A percentile compares a stretch with the other conserved stretches of the same genome.
phyloP scores from a whole-genome alignment of 2,797 vertebrate species.

The Paguma larvata region DNA sequence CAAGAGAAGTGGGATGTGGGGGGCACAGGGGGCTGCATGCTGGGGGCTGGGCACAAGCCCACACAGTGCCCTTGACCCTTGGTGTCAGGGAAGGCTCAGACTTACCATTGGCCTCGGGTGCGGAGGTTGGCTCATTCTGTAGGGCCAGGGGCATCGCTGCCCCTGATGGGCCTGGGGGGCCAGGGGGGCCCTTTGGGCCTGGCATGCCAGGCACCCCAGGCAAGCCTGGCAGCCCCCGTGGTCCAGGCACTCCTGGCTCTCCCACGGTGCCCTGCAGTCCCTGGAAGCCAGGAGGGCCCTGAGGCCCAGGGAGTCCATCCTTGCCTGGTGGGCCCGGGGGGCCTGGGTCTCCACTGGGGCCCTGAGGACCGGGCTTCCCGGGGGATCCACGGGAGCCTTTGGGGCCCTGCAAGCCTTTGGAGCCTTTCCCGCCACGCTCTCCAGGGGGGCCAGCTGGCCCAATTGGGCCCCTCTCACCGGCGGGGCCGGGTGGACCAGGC shows the following conservation, averaged over 20 bases:
- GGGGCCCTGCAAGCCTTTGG: slow-evolving; percentile 93
- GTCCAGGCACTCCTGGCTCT: slow-evolving; percentile 93
- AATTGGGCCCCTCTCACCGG: slow-evolving; percentile 93
- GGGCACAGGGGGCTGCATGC: too few species aligned
- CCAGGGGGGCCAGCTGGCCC: slow-evolving; percentile 93
- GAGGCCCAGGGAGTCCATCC: slow-evolving; percentile 93
- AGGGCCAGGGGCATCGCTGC: slow-evolving; percentile 90
- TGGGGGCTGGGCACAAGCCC: too few species aligned
- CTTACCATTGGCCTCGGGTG: slow-evolving; percentile 88
- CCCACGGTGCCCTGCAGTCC: slow-evolving; percentile 94
- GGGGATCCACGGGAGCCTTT: slow-evolving; percentile 97
- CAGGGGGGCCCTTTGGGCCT: slow-evolving; percentile 90
- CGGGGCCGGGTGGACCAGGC: slow-evolving; percentile 91
- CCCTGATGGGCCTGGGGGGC: slow-evolving; percentile 88
- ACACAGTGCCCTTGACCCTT: rapidly evolving
- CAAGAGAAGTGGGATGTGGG: background rate
- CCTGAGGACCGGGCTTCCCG: slow-evolving; percentile 94
- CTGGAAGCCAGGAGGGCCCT: slow-evolving; percentile 93
- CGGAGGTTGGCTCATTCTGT: slow-evolving; percentile 87
- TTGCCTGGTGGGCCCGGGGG: slow-evolving; percentile 93
- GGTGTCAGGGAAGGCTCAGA: background rate
- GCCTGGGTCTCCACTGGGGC: slow-evolving; percentile 94
- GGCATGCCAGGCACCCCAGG: slow-evolving; percentile 93
- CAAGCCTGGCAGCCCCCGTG: slow-evolving; percentile 92
- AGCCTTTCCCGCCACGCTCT: slow-evolving; percentile 93